A percentile compares a stretch with the other conserved stretches of the same genome.
phyloP scores from a whole-genome alignment of 2,888 invertebrate species.

The Lycocerus yunnanus region DNA sequence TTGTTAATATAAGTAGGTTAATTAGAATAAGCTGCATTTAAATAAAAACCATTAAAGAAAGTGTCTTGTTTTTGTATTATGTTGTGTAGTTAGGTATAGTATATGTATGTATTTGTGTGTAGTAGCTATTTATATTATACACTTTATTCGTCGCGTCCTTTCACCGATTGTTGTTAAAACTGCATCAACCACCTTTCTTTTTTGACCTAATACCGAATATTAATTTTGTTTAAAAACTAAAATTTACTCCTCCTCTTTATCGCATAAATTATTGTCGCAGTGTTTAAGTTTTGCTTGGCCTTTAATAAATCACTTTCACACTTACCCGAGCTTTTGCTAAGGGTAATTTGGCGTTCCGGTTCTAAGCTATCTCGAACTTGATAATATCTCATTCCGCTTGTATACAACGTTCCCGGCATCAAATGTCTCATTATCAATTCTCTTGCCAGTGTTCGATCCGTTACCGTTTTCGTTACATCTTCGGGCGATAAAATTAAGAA shows the following conservation, averaged over 20 bases:
- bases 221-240: not conserved
- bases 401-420: slow-evolving; percentile 78
- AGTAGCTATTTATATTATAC: not conserved
- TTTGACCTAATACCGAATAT: not conserved
- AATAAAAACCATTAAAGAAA: slow-evolving; percentile 30
- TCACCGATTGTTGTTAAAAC: slow-evolving; percentile 30
- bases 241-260: not conserved
- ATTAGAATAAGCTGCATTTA: slow-evolving; percentile 11
- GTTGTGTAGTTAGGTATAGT: no score
- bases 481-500: slow-evolving; percentile 69
- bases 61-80: slow-evolving; percentile 12
- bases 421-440: slow-evolving; percentile 78
- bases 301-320: slow-evolving; percentile 9
- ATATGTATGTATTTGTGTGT: not conserved
- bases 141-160: slow-evolving; percentile 22
- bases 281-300: no score
- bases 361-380: slow-evolving; percentile 81
- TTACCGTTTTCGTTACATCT: slow-evolving; percentile 65
- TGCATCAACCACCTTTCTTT: not conserved
- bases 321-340: slow-evolving; percentile 79
- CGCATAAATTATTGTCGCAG: no score
- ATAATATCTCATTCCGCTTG: slow-evolving; percentile 86
- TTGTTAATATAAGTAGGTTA: slow-evolving; percentile 11
- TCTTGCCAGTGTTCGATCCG: slow-evolving; percentile 68
- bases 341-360: slow-evolving; percentile 73